Conservation (phyloP, 2,113 vertebrate species). For the Daboia siamensis region DNA sequence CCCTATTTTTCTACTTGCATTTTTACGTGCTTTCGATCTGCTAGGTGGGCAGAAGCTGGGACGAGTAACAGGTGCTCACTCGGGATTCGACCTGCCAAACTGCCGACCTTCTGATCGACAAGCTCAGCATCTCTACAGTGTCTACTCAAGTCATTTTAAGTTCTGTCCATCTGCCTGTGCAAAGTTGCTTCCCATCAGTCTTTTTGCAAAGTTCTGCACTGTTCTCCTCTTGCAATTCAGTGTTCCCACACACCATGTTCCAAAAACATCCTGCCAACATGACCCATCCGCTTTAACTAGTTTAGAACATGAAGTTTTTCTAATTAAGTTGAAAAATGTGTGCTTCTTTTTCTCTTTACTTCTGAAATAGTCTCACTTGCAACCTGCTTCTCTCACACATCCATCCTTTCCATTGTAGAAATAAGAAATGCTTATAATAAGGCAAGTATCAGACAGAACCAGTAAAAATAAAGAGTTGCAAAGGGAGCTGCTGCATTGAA, state of each 20-base stretch:
- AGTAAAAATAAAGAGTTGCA: background rate
- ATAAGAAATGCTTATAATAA: background rate
- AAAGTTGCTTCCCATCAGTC: background rate
- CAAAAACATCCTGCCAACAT: background rate
- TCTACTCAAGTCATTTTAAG: background rate
- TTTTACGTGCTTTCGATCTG: too few species aligned
- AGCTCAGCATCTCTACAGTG: too few species aligned
- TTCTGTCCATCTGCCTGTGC: background rate
- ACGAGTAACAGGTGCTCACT: too few species aligned
- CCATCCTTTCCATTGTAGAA: background rate
- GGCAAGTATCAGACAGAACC: background rate
- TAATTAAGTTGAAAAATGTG: background rate
- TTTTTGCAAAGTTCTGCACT: background rate
- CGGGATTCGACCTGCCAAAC: too few species aligned
- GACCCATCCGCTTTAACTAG: background rate
- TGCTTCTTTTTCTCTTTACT: background rate
- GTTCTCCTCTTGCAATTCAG: background rate
- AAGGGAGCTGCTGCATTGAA: background rate
- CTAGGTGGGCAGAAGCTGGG: too few species aligned
- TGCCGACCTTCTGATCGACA: too few species aligned
- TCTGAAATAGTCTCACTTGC: background rate
- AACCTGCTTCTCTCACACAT: background rate
- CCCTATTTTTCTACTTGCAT: too few species aligned
- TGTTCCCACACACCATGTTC: background rate
- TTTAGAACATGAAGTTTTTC: background rate